These are phyloP conservation scores for Tipula confusa DNA, from an alignment of 2,888 invertebrate genomes.

Conservation along the genomic window DNA sequence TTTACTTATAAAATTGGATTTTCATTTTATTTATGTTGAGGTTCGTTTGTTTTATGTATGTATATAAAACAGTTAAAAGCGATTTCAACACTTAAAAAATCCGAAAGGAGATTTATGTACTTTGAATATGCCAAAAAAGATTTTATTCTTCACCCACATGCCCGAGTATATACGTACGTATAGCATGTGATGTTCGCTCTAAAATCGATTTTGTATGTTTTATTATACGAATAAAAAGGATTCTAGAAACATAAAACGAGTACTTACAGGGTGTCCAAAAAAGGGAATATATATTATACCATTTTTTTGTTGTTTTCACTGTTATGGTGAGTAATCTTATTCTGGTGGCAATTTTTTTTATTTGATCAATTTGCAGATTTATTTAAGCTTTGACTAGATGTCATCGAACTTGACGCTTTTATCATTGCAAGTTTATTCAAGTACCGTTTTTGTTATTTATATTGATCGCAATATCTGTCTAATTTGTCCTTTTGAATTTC, in stretches of 20 bases:
- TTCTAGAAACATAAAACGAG: background rate
- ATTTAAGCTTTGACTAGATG: too few species aligned
- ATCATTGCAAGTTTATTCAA: too few species aligned
- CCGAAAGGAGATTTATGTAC: background rate
- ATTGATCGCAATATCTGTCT: too few species aligned
- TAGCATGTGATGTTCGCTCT: background rate
- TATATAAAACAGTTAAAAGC: background rate
- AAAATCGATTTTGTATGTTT: background rate
- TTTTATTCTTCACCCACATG: background rate
- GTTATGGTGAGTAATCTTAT: too few species aligned
- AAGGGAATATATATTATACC: too few species aligned
- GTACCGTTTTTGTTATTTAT: too few species aligned
- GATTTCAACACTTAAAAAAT: background rate
- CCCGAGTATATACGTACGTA: background rate
- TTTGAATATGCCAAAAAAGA: background rate
- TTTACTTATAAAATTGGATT: background rate
- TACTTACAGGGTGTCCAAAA: background rate
- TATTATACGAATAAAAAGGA: background rate
- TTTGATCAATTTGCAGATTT: too few species aligned
- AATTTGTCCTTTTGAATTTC: too few species aligned
- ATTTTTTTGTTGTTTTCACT: too few species aligned
- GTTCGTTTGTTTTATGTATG: background rate
- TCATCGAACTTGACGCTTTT: too few species aligned
- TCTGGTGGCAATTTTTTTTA: too few species aligned
- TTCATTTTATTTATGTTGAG: background rate